phyloP scores from a whole-genome alignment of 2,113 vertebrate genomes.

The Emydura subglobosa region DNA sequence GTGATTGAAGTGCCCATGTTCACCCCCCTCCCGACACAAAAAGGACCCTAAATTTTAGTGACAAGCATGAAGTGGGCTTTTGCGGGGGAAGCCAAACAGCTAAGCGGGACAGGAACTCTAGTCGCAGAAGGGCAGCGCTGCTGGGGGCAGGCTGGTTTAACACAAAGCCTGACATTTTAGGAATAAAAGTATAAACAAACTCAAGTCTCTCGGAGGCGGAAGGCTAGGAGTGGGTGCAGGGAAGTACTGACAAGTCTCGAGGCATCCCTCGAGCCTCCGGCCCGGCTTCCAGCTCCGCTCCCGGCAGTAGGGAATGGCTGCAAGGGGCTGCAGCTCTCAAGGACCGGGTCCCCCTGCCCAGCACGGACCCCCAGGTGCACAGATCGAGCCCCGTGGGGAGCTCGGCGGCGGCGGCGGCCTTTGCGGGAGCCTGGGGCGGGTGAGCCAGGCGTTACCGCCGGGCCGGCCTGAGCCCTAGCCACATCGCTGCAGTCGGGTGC shows the following conservation, averaged over 20 bases:
- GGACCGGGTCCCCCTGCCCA: too few relatives aligned
- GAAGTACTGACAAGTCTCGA: not conserved
- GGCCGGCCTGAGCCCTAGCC: too few relatives aligned
- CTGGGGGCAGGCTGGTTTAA: conserved; percentile 44
- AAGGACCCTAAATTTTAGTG: conserved; percentile 86
- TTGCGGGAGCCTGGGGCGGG: too few relatives aligned
- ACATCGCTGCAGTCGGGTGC: too few relatives aligned
- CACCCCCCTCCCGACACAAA: conserved; percentile 81
- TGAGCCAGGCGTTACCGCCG: too few relatives aligned
- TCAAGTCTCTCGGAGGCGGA: not conserved
- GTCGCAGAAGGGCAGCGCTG: conserved; percentile 38
- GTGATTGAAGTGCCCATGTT: conserved; percentile 87
- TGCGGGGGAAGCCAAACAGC: conserved; percentile 67
- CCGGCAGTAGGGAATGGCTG: too few relatives aligned
- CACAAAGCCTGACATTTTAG: conserved; percentile 58
- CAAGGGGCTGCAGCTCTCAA: not conserved
- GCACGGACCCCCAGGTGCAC: too few relatives aligned
- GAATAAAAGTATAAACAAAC: conserved; percentile 36
- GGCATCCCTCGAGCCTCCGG: too few relatives aligned
- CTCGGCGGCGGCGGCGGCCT: too few relatives aligned
- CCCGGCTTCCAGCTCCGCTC: too few relatives aligned
- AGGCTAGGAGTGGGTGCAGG: not conserved
- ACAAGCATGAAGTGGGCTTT: conserved; percentile 89
- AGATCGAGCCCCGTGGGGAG: too few relatives aligned
- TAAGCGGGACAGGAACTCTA: conserved; percentile 47